A percentile compares a stretch with the other conserved stretches of the same genome.
Evolutionary conservation across 2,888 invertebrate genomes (phyloP).

Genomic region (Diadegma fenestrale): DNA sequence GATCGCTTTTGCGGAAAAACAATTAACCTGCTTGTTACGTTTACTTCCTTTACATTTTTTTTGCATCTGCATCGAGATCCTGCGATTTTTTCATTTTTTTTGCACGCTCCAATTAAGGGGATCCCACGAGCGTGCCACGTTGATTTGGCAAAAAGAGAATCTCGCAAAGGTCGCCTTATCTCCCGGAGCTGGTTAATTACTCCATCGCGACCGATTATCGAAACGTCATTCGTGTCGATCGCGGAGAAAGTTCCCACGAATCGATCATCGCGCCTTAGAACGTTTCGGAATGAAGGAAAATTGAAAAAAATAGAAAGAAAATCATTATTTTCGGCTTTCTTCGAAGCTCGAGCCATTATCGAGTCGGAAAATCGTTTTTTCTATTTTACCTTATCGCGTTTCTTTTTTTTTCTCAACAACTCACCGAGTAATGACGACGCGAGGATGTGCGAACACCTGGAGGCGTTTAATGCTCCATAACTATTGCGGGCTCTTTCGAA

Average conservation of each 20-base stretch:
- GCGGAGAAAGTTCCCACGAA: constrained; percentile 27
- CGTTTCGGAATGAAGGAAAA: background rate
- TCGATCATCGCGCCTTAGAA: background rate
- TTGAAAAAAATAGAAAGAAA: constrained; percentile 2
- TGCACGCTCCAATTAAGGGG: background rate
- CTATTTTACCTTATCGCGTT: constrained; percentile 41
- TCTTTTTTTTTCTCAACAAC: constrained; percentile 29
- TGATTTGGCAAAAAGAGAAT: background rate
- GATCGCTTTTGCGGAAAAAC: constrained; percentile 4
- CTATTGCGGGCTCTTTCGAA: constrained; percentile 26
- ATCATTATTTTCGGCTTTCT: constrained; percentile 21
- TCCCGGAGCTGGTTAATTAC: background rate
- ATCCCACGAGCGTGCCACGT: background rate
- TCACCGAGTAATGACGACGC: constrained; percentile 11
- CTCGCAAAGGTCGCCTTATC: background rate
- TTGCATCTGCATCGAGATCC: background rate
- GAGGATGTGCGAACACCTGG: constrained; percentile 25
- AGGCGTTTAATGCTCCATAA: constrained; percentile 34
- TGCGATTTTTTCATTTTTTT: background rate
- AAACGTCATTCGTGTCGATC: background rate
- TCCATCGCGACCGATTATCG: constrained; percentile 2
- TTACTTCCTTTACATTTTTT: background rate
- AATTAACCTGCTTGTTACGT: background rate
- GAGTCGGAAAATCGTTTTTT: constrained; percentile 31
- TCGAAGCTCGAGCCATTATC: constrained; percentile 25